Base-by-base conservation (phyloP, 2,888 invertebrate species). In the Chalcosyrphus nemorum region DNA sequence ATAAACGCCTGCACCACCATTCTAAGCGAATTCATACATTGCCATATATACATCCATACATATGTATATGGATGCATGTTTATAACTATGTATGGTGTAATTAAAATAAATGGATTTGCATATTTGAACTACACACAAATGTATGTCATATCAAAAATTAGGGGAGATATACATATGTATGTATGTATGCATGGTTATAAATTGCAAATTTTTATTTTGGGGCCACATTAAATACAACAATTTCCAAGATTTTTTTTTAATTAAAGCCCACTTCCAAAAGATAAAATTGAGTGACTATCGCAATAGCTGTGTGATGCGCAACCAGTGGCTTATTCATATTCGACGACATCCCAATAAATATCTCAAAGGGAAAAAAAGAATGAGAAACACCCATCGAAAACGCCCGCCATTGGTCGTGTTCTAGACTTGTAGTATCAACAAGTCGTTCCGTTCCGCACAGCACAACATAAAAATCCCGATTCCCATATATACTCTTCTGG, bases 341-440 rank as follows among this genome's bases (percentile, higher is more conserved):
- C 65, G 41, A 56, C 50, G 35, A 82, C 72, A 77, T 68, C 52
- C 63, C 77, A 72, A 66, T 77, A 72, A 68, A 61, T 77, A 59
- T 54, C 59, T 76, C 43, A 54, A 54, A 68, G 38, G 17, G 21
- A 57, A 63, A 15, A 50, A 65, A 7, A n/a, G 27, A 41, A 47
- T 17, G 19, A 68, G 50, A 65, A 74, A 54, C 68, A 50, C 61
- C 65, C 54, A 72, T 82, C 38, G 19, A 45, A 63, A 78, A 24
- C 47, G 35, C 47, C 52, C 52, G 52, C 70, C 65, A 52, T 52
- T 7, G 27, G 43, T 50, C 59, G 52, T 70, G 57, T 57, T 47
- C 52, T 63, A n/a, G n/a, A n/a, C n/a, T n/a, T n/a, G n/a, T n/a
- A 52, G 57, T 75, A 80, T 74, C 84, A 84, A 84, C 84, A 84